Percentiles rank a stretch among this genome's conserved stretches.
phyloP scores from a whole-genome alignment of 1,140 invertebrate genomes.

The Arctopsyche grandis region DNA sequence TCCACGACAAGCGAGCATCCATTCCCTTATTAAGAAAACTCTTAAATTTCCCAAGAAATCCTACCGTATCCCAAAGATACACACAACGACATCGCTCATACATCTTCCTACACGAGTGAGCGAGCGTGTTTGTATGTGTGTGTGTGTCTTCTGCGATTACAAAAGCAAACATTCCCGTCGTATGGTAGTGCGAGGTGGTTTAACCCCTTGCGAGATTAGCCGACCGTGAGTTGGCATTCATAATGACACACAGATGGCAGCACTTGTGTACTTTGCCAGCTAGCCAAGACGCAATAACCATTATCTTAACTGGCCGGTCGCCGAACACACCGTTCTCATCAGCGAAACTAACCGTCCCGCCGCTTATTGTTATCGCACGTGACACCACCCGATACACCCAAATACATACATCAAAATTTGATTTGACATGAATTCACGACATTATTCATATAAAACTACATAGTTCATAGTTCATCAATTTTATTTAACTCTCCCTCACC shows the following conservation, averaged over 20 bases:
- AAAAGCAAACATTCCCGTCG: neutral
- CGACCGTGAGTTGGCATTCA: conserved; percentile 50
- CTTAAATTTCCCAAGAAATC: too few relatives aligned
- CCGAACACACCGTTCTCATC: neutral
- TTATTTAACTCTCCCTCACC: too few relatives aligned
- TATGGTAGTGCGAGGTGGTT: too few relatives aligned
- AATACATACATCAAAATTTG: neutral
- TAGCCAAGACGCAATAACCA: conserved; percentile 15
- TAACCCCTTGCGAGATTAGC: conserved; percentile 32
- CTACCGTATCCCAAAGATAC: too few relatives aligned
- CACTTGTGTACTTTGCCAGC: conserved; percentile 2
- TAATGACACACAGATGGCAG: conserved; percentile 37
- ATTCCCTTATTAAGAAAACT: too few relatives aligned
- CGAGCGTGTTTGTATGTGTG: neutral
- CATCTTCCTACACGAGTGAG: too few relatives aligned
- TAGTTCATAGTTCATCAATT: too few relatives aligned
- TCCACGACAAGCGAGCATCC: too few relatives aligned
- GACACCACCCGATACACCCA: neutral
- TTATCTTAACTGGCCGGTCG: conserved; percentile 3
- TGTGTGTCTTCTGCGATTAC: neutral
- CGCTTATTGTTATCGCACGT: neutral
- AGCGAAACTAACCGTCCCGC: neutral
- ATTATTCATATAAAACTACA: too few relatives aligned
- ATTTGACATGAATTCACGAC: too few relatives aligned
- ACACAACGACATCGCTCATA: too few relatives aligned